These are phyloP conservation scores for Mercenaria mercenaria DNA, from an alignment of 1,140 invertebrate genomes.

Conservation along the genomic window DNA sequence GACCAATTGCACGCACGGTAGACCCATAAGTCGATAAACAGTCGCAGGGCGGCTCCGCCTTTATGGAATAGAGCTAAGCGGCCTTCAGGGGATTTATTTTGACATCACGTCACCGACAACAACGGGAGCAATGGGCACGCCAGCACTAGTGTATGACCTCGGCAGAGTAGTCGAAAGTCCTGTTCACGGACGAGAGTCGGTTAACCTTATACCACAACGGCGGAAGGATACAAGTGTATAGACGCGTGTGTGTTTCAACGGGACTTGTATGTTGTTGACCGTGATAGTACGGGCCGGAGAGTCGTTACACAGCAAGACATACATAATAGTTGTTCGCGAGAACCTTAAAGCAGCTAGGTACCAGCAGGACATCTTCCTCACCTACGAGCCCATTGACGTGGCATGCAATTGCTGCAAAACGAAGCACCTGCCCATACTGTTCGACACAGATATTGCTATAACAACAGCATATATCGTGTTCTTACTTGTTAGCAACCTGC, in stretches of 20 bases:
- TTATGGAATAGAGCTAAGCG: background rate
- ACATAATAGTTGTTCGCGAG: no score
- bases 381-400: background rate
- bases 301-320: background rate
- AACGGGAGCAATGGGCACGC: background rate
- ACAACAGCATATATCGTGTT: no score
- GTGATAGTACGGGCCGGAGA: background rate
- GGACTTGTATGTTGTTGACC: background rate
- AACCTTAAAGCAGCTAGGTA: no score
- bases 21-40: background rate
- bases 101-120: no score
- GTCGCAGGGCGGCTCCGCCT: background rate
- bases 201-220: background rate
- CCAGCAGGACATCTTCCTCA: background rate
- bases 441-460: background rate
- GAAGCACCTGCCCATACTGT: background rate
- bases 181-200: slow-evolving; percentile 23
- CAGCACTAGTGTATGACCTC: background rate
- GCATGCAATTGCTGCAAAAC: no score
- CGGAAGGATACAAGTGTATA: slow-evolving; percentile 12
- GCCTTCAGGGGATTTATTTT: background rate
- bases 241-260: background rate
- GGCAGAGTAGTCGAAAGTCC: background rate
- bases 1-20: background rate
- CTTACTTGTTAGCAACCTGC: no score